A percentile compares a stretch with the other conserved stretches of the same genome.
Conservation (phyloP, 2,797 vertebrate species). For the Rhabdomys pumilio region DNA sequence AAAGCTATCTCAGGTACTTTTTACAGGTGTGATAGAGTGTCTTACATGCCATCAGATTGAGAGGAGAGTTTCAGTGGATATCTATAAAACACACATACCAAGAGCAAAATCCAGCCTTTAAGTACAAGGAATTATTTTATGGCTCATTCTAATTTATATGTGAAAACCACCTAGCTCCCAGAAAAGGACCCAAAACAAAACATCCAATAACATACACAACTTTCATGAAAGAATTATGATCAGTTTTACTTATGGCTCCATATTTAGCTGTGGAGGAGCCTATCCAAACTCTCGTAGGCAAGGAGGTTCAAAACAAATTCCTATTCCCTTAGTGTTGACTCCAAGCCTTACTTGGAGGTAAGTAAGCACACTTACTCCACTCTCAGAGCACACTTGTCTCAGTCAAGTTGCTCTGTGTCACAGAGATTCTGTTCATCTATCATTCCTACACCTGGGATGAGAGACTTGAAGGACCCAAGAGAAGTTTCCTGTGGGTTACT, state of each 20-base stretch:
- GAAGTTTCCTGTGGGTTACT: rapidly evolving
- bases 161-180: background rate
- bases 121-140: background rate
- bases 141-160: background rate
- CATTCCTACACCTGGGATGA: background rate
- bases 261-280: background rate
- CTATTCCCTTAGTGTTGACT: background rate
- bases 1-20: background rate
- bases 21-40: background rate
- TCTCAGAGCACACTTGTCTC: background rate
- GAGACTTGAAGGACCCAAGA: background rate
- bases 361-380: background rate
- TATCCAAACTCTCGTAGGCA: background rate
- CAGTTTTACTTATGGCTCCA: background rate
- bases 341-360: no score
- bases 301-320: background rate
- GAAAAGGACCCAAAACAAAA: background rate
- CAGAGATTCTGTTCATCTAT: background rate
- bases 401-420: background rate
- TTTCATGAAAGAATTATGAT: background rate
- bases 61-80: rapidly evolving
- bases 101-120: background rate
- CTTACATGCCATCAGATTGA: background rate
- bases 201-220: background rate
- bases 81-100: background rate